Conservation (phyloP, 2,888 invertebrate genomes). For the Pseudococcus longispinus region DNA sequence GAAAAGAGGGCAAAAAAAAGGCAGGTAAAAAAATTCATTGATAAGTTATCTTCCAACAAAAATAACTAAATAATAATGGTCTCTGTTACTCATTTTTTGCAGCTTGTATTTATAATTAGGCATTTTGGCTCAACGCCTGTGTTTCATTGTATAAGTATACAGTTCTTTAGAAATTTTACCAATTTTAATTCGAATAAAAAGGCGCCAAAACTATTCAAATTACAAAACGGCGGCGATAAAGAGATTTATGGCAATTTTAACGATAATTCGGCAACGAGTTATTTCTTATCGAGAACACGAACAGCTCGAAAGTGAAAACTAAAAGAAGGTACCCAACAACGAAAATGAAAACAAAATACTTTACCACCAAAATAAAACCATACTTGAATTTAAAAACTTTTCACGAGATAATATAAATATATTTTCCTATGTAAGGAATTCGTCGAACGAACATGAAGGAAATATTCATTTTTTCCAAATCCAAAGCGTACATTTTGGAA, state of each 20-base stretch:
- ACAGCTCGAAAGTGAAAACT: background rate
- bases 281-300: background rate
- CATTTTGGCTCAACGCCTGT: constrained; percentile 27
- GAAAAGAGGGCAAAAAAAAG: background rate
- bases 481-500: too few relatives aligned
- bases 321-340: background rate
- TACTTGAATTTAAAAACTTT: background rate
- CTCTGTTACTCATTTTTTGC: background rate
- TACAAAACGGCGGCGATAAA: background rate
- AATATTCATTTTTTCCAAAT: too few relatives aligned
- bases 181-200: constrained; percentile 9
- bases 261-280: background rate
- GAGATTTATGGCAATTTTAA: background rate
- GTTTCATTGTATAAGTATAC: background rate
- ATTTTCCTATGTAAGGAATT: background rate
- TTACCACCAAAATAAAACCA: background rate
- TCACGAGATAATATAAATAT: too few relatives aligned
- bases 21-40: background rate
- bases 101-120: background rate
- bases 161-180: background rate
- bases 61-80: background rate
- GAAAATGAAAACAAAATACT: background rate
- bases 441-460: background rate
- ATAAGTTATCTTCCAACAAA: background rate
- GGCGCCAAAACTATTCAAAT: background rate